phyloP scores from a whole-genome alignment of 2,888 invertebrate genomes.

The Eilema sororculum region DNA sequence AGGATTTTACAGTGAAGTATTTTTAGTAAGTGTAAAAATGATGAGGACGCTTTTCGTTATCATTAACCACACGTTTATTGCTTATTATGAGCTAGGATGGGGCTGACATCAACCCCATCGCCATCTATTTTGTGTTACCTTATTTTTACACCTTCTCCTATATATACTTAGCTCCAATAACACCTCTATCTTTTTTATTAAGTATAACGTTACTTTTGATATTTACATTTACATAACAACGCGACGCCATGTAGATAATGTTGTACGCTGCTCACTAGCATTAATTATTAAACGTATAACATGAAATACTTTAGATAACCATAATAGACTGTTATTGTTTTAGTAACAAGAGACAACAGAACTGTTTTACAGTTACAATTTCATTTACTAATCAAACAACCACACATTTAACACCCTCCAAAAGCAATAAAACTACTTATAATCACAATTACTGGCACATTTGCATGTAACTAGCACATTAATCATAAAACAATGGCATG shows the following conservation, averaged over 20 bases:
- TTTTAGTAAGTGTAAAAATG: too few species aligned
- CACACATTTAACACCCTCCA: conserved; percentile 19
- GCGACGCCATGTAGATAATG: neutral
- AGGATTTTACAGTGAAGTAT: too few species aligned
- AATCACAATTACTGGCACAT: conserved; percentile 31
- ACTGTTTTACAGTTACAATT: neutral
- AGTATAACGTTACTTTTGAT: too few species aligned
- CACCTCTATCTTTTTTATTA: too few species aligned
- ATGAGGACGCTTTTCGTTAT: too few species aligned
- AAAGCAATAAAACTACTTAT: conserved; percentile 35
- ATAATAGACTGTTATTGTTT: neutral
- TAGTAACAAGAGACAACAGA: conserved; percentile 1
- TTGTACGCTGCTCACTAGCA: neutral
- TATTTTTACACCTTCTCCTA: too few species aligned
- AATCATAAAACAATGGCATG: conserved; percentile 41
- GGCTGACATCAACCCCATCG: too few species aligned
- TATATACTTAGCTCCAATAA: too few species aligned
- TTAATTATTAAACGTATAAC: neutral
- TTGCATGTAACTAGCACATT: conserved; percentile 32
- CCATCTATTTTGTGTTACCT: too few species aligned
- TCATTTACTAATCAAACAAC: conserved; percentile 1
- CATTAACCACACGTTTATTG: too few species aligned
- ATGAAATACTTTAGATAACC: neutral
- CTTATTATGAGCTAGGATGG: too few species aligned
- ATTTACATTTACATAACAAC: neutral